Evolutionary conservation across 2,888 invertebrate species (phyloP).

Genomic region (Philereme transversata): DNA sequence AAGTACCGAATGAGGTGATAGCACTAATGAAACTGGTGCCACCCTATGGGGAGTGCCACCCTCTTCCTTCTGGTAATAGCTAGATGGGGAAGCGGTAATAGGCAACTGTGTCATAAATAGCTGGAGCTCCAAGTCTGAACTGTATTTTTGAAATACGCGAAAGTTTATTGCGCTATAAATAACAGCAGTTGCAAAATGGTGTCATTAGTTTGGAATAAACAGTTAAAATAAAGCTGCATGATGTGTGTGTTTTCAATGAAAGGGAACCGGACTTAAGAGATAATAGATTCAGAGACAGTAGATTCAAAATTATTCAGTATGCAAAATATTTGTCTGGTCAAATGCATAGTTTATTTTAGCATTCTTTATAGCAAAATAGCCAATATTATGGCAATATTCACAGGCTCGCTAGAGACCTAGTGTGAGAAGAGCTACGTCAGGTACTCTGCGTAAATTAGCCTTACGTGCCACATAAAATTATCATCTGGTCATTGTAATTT

Average conservation of each 20-base stretch:
- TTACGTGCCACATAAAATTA: no score
- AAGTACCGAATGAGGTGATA: constrained; percentile 31
- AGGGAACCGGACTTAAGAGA: constrained; percentile 4
- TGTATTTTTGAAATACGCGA: constrained; percentile 22
- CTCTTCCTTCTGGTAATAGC: constrained; percentile 32
- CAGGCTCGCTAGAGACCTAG: no score
- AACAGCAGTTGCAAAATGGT: constrained; percentile 10
- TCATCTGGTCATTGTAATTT: no score
- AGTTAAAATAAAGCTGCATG: constrained; percentile 1
- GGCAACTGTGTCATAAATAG: constrained; percentile 24
- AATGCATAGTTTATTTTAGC: neutral
- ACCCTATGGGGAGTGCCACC: constrained; percentile 25
- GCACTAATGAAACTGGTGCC: constrained; percentile 38
- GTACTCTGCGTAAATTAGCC: no score
- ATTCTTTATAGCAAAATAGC: neutral
- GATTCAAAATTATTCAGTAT: constrained; percentile 2
- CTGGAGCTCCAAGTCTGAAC: constrained; percentile 9
- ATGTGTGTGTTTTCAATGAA: neutral
- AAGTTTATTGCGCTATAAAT: constrained; percentile 22
- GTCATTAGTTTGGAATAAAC: constrained; percentile 5
- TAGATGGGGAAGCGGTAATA: constrained; percentile 26
- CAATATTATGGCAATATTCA: neutral
- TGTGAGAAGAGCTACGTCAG: no score
- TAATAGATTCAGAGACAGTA: no score
- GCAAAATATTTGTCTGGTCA: constrained; percentile 2